Percentiles rank a stretch among this genome's conserved stretches.
Conservation (phyloP, 2,888 invertebrate species). For the Mythimna impura region DNA sequence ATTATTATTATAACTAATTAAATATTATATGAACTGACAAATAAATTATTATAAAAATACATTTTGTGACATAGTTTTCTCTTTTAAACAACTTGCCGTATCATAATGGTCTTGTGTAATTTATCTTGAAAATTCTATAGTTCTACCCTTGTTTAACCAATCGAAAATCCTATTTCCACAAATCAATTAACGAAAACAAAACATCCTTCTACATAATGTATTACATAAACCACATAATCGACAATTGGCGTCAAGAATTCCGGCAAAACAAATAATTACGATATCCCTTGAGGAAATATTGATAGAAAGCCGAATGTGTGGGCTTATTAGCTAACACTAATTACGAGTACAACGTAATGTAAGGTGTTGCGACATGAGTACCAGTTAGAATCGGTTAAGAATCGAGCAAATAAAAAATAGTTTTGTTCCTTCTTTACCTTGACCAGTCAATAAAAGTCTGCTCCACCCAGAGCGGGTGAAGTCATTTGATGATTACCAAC, state of each 20-base stretch:
- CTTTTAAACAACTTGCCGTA: no score
- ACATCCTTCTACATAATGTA: conserved; percentile 24
- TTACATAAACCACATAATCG: conserved; percentile 33
- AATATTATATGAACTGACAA: no score
- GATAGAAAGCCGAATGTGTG: conserved; percentile 65
- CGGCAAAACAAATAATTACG: conserved; percentile 61
- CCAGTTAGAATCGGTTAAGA: background rate
- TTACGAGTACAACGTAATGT: conserved; percentile 31
- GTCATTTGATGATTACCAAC: no score
- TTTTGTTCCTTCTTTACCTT: no score
- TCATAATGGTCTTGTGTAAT: no score
- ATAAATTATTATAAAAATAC: no score
- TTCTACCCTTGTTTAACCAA: background rate
- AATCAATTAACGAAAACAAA: background rate
- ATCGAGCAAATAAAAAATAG: background rate
- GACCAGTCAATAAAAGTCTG: no score
- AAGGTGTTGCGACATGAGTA: conserved; percentile 29
- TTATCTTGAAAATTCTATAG: no score
- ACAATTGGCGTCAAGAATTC: conserved; percentile 14
- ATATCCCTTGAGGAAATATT: conserved; percentile 61
- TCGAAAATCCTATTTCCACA: no score
- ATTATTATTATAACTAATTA: no score
- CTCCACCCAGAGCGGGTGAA: no score
- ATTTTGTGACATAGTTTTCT: no score
- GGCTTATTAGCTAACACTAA: conserved; percentile 51